Evolutionary conservation across 2,888 invertebrate species (phyloP).

Genomic region (Philopedon plagiatum): DNA sequence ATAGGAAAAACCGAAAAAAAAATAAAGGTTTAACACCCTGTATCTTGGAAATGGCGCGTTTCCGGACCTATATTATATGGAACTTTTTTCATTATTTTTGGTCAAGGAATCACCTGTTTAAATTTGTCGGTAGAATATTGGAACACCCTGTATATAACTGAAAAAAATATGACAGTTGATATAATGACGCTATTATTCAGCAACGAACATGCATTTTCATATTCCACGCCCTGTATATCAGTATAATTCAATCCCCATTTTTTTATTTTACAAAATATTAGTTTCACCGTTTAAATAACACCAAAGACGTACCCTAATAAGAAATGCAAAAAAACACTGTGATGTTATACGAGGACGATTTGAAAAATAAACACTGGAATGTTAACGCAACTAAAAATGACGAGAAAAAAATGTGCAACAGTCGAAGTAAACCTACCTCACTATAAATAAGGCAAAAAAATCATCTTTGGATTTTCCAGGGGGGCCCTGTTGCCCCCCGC

Average conservation of each 20-base stretch:
- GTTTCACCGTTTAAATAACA: not conserved
- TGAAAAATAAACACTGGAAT: slow-evolving; percentile 6
- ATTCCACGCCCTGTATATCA: not conserved
- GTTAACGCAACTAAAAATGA: not conserved
- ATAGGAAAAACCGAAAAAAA: no score
- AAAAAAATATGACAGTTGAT: no score
- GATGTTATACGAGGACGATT: not conserved
- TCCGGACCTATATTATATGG: no score
- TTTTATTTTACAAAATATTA: not conserved
- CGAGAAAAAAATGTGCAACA: slow-evolving; percentile 1
- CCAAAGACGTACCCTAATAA: not conserved
- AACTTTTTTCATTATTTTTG: no score
- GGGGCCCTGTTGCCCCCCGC: not conserved
- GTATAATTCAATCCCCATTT: not conserved
- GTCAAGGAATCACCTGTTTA: no score
- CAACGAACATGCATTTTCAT: no score
- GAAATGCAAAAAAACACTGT: not conserved
- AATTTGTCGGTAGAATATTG: no score
- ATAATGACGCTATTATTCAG: no score
- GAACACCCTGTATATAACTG: no score
- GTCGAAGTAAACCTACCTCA: not conserved
- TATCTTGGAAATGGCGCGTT: no score
- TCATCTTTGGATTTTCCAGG: slow-evolving; percentile 31
- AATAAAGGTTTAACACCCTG: no score
- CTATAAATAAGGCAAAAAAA: slow-evolving; percentile 18